Evolutionary conservation across 1,140 invertebrate genomes (phyloP).

Genomic region (Alviniconcha marisindica): DNA sequence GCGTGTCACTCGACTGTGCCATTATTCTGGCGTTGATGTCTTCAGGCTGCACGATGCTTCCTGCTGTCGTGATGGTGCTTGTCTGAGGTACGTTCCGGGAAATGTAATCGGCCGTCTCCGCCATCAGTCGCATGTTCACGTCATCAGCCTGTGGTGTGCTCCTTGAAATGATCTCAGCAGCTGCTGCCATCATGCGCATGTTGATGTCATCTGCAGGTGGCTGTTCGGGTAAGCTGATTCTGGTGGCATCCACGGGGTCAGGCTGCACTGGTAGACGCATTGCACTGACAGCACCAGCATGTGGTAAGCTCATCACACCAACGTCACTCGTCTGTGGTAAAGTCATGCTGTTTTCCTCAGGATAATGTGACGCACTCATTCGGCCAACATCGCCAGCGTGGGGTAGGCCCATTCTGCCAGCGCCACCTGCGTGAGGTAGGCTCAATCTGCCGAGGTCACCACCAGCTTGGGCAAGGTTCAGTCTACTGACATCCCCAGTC

Average conservation of each 20-base stretch:
- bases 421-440: too few relatives aligned
- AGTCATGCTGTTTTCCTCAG: too few relatives aligned
- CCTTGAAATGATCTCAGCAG: conserved; percentile 1
- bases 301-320: background rate
- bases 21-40: background rate
- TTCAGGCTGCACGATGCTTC: background rate
- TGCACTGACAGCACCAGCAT: background rate
- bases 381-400: too few relatives aligned
- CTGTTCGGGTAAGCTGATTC: background rate
- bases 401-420: too few relatives aligned
- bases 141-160: background rate
- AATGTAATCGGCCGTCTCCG: conserved; percentile 12
- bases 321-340: too few relatives aligned
- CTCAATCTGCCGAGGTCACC: too few relatives aligned
- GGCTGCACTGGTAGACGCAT: background rate
- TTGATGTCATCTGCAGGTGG: background rate
- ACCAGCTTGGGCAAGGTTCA: background rate
- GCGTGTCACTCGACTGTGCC: too few relatives aligned
- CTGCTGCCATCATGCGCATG: conserved; percentile 8
- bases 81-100: conserved; percentile 10
- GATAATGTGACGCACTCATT: too few relatives aligned
- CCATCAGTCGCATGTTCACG: conserved; percentile 16
- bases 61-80: background rate
- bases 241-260: background rate
- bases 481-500: background rate